A percentile compares a stretch with the other conserved stretches of the same genome.
Evolutionary conservation across 2,797 vertebrate genomes (phyloP).

Genomic region (Halcyon chelicuti): DNA sequence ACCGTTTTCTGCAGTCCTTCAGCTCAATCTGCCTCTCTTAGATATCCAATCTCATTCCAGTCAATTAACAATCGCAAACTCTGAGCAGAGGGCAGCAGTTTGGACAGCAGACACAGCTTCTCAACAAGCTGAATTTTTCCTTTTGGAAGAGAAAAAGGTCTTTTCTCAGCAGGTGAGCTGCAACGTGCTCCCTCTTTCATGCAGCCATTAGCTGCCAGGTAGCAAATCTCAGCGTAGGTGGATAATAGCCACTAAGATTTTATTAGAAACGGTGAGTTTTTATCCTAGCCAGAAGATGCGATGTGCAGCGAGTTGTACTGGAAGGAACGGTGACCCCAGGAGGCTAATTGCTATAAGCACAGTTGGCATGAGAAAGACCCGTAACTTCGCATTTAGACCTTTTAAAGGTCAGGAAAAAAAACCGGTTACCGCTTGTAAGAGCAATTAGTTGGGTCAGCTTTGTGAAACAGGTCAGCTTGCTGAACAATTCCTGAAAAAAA

Average conservation of each 20-base stretch:
- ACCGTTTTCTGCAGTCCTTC: neutral
- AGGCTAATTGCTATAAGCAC: neutral
- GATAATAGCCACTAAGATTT: neutral
- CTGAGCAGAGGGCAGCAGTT: neutral
- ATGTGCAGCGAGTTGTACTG: neutral
- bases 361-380: neutral
- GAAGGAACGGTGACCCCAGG: neutral
- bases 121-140: neutral
- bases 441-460: neutral
- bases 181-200: fast-evolving
- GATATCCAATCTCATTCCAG: neutral
- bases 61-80: neutral
- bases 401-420: neutral
- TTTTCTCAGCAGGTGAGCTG: neutral
- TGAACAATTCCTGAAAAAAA: neutral
- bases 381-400: neutral
- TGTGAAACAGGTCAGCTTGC: neutral
- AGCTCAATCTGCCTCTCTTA: neutral
- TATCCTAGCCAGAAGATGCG: neutral
- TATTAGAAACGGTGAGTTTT: neutral
- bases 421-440: neutral
- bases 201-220: neutral
- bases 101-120: neutral
- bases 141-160: neutral
- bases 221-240: neutral